Base-by-base conservation (phyloP, 1,140 invertebrate species). In the Drosophila melanica region DNA sequence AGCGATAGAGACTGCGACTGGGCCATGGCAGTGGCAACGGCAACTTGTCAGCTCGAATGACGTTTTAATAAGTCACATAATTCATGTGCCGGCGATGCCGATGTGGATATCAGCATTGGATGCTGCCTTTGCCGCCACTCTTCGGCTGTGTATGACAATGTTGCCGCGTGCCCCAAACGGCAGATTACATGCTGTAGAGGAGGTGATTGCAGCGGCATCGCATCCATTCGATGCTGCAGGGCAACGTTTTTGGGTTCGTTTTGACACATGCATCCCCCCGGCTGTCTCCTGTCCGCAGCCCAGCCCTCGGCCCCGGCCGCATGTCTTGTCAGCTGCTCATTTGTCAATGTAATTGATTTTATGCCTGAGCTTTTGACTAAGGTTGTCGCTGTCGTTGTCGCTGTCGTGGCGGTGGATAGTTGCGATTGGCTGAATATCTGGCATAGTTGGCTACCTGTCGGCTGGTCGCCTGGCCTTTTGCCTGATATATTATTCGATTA, bases 61-160 rank as follows among this genome's bases (percentile, higher is more conserved):
- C 84, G 84, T 89, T 89, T 89, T 89, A 89, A 89, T 89, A 89
- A 89, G 84, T 89, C 84, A 89, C 84, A 89, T 89, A 89, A 89
- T 89, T 89, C 85, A 89, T 89, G 79, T 75, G n/a, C 63, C 67
- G 54, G 51, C 66, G 30, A 50, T 53, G 68, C 16, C 53, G 35
- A 69, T 67, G 63, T 37, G 18, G 51, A 54, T 60, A 47, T 27
- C 14, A 42, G 53, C 44, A 51, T 35, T 37, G 14, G 20, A 53
- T 14, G 33, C 14, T 27, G 16, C 48, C 4, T 10, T 4, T 30
- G 37, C 18, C 30, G 4, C 44, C 11, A 0, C 3, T 44, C 14
- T 20, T 10, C 47, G 54, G 11, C 23, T 20, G 45, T 18, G 30
- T 33, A 76, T 70, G 81, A 72, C 78, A 74, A 77, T 85, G 67